Conservation (phyloP, 1,140 invertebrate species). For the Pomacea maculata region DNA sequence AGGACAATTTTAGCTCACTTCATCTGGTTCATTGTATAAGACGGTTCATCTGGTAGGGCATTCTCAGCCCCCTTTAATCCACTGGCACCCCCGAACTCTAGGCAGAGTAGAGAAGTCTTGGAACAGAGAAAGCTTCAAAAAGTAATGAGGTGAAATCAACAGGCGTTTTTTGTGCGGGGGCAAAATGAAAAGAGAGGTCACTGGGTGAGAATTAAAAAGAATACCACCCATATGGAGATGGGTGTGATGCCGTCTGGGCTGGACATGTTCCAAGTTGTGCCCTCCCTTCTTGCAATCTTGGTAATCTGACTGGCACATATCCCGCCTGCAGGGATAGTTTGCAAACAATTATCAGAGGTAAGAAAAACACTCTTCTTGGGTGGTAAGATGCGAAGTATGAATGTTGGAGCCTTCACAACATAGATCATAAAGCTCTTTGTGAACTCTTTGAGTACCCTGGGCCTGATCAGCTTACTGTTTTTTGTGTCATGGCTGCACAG, state of each 20-base stretch:
- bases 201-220: neutral
- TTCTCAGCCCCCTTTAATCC: no score
- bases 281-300: neutral
- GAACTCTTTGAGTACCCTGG: no score
- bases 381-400: neutral
- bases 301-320: conserved; percentile 1
- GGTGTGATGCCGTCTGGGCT: neutral
- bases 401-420: neutral
- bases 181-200: neutral
- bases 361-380: neutral
- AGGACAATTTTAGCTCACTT: no score
- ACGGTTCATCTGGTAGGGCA: no score
- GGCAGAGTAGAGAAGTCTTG: no score
- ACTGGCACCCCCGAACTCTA: no score
- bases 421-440: no score
- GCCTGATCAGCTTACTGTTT: no score
- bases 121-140: no score
- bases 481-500: no score
- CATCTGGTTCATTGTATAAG: no score
- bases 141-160: no score
- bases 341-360: conserved; percentile 4
- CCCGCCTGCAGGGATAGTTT: neutral
- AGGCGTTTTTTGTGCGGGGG: neutral
- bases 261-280: neutral
- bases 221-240: neutral